Base-by-base conservation (phyloP, 2,888 invertebrate genomes). In the Trachelus stipa region DNA sequence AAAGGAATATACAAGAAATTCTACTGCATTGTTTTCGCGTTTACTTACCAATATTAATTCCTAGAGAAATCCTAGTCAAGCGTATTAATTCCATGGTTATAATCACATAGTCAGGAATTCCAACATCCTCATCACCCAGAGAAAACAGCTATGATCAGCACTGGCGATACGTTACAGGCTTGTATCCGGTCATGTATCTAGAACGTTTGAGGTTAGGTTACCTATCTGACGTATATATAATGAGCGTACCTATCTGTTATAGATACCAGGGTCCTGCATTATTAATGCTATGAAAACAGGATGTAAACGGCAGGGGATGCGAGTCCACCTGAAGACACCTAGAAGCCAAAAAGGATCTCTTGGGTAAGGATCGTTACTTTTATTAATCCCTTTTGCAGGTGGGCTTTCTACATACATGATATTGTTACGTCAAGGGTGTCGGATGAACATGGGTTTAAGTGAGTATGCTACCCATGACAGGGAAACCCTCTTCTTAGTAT, bases 361-460 rank as follows among this genome's bases (percentile, higher is more conserved):
- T 56, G 56, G 23, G 23, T 2, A 9, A 9, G 23, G 23, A 23
- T 23, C 56, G 23, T 56, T 56, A 56, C 2, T 23, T 23, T 56
- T 56, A 56, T 56, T 56, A 23, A 56, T 56, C 56, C 9, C 56
- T 23, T 56, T 56, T 56, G 3, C 56, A 56, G 56, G 9, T 56
- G 23, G 56, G 23, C 56, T 23, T 23, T 56, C 56, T 56, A 56
- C 56, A 23, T 56, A 56, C 56, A 34, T 9, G 71, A 33, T 71
- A 31, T 71, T 34, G 23, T 34, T 71, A 31, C 31, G 71, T 71
- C 31, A 71, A 71, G 31, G 33, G 34, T 15, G 71, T 34, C 11
- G 71, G 71, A 71, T 71, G 71, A 71, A 71, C 71, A 71, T 23
- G 71, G 34, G 34, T 4, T 71, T 71, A 71, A 71, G 71, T 34